These are phyloP conservation scores for Odontocerum albicorne DNA, from an alignment of 2,888 invertebrate genomes.

Conservation along the genomic window DNA sequence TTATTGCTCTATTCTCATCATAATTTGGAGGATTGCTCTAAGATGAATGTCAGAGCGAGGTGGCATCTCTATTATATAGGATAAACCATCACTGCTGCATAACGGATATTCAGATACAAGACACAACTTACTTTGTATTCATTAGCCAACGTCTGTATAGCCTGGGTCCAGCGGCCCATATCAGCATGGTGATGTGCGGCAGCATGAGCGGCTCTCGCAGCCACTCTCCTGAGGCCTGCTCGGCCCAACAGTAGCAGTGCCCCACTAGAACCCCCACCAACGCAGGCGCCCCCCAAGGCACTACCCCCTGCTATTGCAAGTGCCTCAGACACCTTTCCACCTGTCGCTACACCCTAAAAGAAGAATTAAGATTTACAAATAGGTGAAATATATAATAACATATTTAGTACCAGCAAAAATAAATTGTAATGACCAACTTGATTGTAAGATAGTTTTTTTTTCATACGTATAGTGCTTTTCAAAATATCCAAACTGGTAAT, in stretches of 20 bases:
- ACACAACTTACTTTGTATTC: conserved; percentile 30
- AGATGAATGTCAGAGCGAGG: too few relatives aligned
- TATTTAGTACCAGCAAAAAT: background rate
- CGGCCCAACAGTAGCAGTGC: conserved; percentile 60
- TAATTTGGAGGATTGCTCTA: too few relatives aligned
- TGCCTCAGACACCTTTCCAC: conserved; percentile 82
- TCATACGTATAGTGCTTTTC: too few relatives aligned
- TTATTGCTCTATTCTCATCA: too few relatives aligned
- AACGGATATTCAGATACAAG: too few relatives aligned
- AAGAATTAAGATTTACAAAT: conserved; percentile 27
- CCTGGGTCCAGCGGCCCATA: conserved; percentile 59
- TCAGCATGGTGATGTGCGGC: conserved; percentile 58
- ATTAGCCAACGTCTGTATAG: conserved; percentile 39
- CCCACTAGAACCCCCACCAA: conserved; percentile 59
- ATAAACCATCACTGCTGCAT: background rate
- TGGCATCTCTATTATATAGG: too few relatives aligned
- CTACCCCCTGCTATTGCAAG: conserved; percentile 61
- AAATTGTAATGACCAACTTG: background rate
- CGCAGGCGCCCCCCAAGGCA: conserved; percentile 54
- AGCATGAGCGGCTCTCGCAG: conserved; percentile 56
- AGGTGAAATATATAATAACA: background rate
- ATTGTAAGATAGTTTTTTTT: too few relatives aligned
- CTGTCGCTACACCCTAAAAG: conserved; percentile 90
- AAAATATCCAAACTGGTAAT: too few relatives aligned
- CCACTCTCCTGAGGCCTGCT: conserved; percentile 65